phyloP scores from a whole-genome alignment of 2,888 invertebrate genomes.

The Sinelater perroti region DNA sequence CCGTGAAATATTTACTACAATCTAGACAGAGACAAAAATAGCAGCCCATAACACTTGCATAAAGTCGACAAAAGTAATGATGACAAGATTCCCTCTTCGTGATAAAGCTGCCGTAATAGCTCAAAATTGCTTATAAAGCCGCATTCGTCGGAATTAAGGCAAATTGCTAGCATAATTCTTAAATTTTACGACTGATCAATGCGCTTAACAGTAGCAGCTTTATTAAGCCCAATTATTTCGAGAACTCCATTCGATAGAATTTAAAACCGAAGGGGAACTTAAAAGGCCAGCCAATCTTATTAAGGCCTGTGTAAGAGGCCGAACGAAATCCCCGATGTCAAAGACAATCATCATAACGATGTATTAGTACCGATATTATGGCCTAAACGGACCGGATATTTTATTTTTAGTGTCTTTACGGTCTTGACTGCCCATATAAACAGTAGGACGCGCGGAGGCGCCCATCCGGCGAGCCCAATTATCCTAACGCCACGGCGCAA shows the following conservation, averaged over 20 bases:
- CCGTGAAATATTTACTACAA: too few species aligned
- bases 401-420: conserved; percentile 15
- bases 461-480: conserved; percentile 19
- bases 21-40: too few species aligned
- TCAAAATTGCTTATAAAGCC: too few species aligned
- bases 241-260: background rate
- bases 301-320: conserved; percentile 2
- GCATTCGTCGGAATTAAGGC: too few species aligned
- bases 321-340: conserved; percentile 4
- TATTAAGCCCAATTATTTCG: background rate
- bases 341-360: conserved; percentile 17
- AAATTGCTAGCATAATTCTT: too few species aligned
- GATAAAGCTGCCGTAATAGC: too few species aligned
- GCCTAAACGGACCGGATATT: conserved; percentile 17
- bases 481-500: conserved; percentile 24
- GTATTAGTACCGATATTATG: conserved; percentile 12
- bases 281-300: conserved; percentile 3
- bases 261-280: background rate
- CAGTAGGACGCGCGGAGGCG: conserved; percentile 18
- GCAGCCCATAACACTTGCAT: too few species aligned
- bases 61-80: too few species aligned
- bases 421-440: conserved; percentile 18
- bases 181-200: too few species aligned
- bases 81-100: too few species aligned
- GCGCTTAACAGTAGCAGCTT: conserved; percentile 14